These are phyloP conservation scores for Acanthurus leucopareius DNA, from an alignment of 2,797 vertebrate genomes.

Conservation along the genomic window DNA sequence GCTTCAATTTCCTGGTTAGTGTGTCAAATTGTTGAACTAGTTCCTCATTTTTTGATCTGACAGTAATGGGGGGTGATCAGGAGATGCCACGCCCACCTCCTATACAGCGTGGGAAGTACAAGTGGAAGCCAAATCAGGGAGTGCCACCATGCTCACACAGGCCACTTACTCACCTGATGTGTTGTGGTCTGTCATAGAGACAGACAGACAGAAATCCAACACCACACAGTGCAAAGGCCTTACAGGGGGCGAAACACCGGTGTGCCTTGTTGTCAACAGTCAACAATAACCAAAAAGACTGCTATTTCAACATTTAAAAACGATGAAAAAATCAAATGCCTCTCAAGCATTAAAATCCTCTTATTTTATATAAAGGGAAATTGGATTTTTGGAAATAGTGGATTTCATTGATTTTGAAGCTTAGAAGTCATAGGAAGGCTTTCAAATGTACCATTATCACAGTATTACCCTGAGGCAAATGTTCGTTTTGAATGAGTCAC, in stretches of 20 bases:
- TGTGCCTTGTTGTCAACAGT: constrained; percentile 50
- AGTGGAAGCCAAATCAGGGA: constrained; percentile 69
- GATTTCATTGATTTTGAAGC: constrained; percentile 5
- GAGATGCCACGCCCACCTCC: constrained; percentile 64
- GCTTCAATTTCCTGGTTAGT: constrained; percentile 25
- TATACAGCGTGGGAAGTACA: constrained; percentile 79
- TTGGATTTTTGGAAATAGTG: neutral
- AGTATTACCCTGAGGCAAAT: neutral
- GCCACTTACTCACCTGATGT: constrained; percentile 75
- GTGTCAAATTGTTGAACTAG: constrained; percentile 61
- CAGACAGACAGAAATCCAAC: constrained; percentile 74
- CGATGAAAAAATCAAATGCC: constrained; percentile 13
- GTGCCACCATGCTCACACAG: constrained; percentile 69
- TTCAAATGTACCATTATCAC: no score
- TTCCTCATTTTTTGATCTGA: constrained; percentile 70
- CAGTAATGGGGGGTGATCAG: constrained; percentile 5
- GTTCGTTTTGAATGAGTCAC: neutral
- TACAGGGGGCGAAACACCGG: constrained; percentile 60
- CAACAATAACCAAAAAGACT: constrained; percentile 43
- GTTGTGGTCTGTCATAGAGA: constrained; percentile 64
- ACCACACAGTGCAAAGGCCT: constrained; percentile 61
- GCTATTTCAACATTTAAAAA: constrained; percentile 27
- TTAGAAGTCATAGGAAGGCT: neutral
- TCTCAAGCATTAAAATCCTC: constrained; percentile 16
- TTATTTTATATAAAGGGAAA: neutral